These are phyloP conservation scores for Hirtodrosophila cameraria DNA, from an alignment of 2,888 invertebrate genomes.

Conservation along the genomic window DNA sequence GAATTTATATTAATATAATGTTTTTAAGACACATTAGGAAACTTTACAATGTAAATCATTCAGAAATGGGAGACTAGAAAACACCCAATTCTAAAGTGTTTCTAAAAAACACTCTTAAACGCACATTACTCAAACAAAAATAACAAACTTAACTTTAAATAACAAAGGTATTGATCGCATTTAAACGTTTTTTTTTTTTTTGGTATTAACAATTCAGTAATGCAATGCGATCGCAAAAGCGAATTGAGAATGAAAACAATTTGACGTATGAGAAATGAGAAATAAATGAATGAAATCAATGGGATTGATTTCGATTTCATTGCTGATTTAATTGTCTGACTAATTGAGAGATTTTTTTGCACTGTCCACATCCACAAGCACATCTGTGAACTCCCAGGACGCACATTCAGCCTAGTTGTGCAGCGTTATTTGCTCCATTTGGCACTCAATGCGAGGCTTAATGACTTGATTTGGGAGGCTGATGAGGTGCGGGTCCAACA, in stretches of 20 bases:
- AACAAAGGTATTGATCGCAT: neutral
- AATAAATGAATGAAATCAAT: slow-evolving; percentile 56
- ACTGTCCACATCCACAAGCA: too few relatives aligned
- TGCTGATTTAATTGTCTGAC: slow-evolving; percentile 84
- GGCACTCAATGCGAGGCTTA: slow-evolving; percentile 74
- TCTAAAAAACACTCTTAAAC: too few relatives aligned
- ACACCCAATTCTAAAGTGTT: too few relatives aligned
- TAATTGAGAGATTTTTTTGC: slow-evolving; percentile 83
- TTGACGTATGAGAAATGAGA: slow-evolving; percentile 36
- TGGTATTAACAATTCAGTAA: slow-evolving; percentile 15
- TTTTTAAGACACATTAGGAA: too few relatives aligned
- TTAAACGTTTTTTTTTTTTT: neutral
- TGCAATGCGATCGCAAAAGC: slow-evolving; percentile 5
- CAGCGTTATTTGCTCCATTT: slow-evolving; percentile 74
- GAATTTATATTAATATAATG: too few relatives aligned
- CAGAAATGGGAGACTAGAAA: too few relatives aligned
- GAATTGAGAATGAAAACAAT: slow-evolving; percentile 36
- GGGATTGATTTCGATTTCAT: slow-evolving; percentile 69
- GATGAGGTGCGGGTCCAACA: slow-evolving; percentile 61
- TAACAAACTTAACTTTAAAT: too few relatives aligned
- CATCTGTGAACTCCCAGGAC: slow-evolving; percentile 73
- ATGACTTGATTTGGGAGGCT: slow-evolving; percentile 80
- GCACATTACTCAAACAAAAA: too few relatives aligned
- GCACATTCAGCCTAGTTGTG: slow-evolving; percentile 61
- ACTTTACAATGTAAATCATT: too few relatives aligned